phyloP scores from a whole-genome alignment of 2,888 invertebrate genomes.

The Cantharis rustica region DNA sequence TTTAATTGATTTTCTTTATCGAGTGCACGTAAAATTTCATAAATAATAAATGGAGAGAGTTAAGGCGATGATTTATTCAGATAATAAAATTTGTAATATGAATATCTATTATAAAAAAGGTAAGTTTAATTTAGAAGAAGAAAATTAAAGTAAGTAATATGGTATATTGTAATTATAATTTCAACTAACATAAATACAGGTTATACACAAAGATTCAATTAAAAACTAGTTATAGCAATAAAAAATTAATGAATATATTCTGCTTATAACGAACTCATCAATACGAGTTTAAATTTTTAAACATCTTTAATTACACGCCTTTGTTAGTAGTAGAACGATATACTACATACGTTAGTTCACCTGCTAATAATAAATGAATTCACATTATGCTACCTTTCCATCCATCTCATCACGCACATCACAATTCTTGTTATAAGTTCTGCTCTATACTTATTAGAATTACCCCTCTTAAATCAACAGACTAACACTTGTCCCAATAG shows the following conservation, averaged over 20 bases:
- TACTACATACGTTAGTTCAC: slow-evolving; percentile 31
- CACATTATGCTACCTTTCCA: slow-evolving; percentile 26
- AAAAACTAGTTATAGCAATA: slow-evolving; percentile 31
- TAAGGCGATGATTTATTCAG: not conserved
- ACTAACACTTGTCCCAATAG: slow-evolving; percentile 38
- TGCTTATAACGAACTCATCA: slow-evolving; percentile 23
- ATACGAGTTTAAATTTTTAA: slow-evolving; percentile 32
- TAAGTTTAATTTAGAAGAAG: slow-evolving; percentile 9
- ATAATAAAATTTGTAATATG: not conserved
- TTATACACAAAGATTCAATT: slow-evolving; percentile 27
- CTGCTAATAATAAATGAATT: slow-evolving; percentile 33
- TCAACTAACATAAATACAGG: slow-evolving; percentile 25
- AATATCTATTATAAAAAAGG: not conserved
- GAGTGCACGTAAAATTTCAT: not conserved
- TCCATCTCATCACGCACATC: slow-evolving; percentile 31
- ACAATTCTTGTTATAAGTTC: slow-evolving; percentile 26
- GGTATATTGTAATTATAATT: slow-evolving; percentile 22
- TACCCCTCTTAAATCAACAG: slow-evolving; percentile 36
- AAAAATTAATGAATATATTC: slow-evolving; percentile 25
- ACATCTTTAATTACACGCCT: slow-evolving; percentile 30
- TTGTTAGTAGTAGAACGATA: slow-evolving; percentile 18
- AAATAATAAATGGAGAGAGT: not conserved
- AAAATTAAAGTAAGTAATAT: slow-evolving; percentile 15
- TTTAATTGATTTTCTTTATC: not conserved
- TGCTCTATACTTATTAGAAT: slow-evolving; percentile 36